phyloP scores from a whole-genome alignment of 2,888 invertebrate genomes.

The Osmoderma eremita region DNA sequence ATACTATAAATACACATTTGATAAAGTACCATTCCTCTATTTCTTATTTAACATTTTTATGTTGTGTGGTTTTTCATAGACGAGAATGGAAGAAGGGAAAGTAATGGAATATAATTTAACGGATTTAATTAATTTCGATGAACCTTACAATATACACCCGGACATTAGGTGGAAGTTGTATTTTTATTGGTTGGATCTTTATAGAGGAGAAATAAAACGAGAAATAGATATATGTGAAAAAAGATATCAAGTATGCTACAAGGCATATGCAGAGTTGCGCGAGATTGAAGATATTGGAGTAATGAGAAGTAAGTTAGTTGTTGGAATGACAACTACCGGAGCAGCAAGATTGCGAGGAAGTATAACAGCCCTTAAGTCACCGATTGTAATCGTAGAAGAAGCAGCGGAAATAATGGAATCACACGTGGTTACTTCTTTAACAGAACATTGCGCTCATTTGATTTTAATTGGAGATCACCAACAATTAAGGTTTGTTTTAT shows the following conservation, averaged over 20 bases:
- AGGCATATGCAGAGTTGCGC: conserved; percentile 49
- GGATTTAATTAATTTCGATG: conserved; percentile 44
- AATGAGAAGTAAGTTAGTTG: conserved; percentile 67
- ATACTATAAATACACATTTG: too few relatives aligned
- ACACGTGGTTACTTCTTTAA: conserved; percentile 83
- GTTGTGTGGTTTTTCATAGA: conserved; percentile 35
- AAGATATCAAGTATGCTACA: conserved; percentile 49
- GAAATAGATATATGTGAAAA: conserved; percentile 48
- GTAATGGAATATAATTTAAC: conserved; percentile 1
- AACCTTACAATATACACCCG: conserved; percentile 51
- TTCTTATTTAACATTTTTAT: background rate
- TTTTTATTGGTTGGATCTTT: conserved; percentile 55
- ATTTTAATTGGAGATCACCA: conserved; percentile 89
- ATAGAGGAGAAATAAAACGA: conserved; percentile 45
- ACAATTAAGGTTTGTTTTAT: conserved; percentile 67
- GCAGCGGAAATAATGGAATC: conserved; percentile 89
- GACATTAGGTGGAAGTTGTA: conserved; percentile 58
- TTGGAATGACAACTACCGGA: conserved; percentile 82
- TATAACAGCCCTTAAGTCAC: conserved; percentile 70
- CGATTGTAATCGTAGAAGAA: conserved; percentile 85
- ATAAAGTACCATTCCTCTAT: too few relatives aligned
- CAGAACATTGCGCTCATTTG: conserved; percentile 78
- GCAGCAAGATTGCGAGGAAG: conserved; percentile 76
- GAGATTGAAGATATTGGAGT: conserved; percentile 70
- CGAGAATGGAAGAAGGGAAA: conserved; percentile 43